phyloP scores from a whole-genome alignment of 2,888 invertebrate species.

The Eurytoma adleriae region DNA sequence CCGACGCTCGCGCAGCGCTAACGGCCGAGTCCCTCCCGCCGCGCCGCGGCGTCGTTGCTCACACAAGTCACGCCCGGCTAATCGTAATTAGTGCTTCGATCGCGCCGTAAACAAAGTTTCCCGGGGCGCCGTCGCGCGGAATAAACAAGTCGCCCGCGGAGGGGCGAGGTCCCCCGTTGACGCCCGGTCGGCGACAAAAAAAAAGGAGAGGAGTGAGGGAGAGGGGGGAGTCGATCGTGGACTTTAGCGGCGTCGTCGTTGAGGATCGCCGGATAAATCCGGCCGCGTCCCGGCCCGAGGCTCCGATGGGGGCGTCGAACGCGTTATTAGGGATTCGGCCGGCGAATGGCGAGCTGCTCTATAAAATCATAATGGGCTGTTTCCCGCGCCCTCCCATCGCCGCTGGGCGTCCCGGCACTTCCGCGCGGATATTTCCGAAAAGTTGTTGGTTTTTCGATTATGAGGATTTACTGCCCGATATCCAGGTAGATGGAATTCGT shows the following conservation, averaged over 20 bases:
- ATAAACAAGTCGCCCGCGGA: slow-evolving; percentile 43
- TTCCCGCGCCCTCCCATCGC: no score
- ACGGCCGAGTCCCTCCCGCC: neutral
- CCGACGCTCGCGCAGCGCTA: neutral
- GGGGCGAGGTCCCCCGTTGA: no score
- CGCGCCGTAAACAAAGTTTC: slow-evolving; percentile 53
- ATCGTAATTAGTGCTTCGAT: slow-evolving; percentile 57
- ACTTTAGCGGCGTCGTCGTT: neutral
- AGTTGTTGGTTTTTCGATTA: no score
- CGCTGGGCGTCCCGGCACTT: no score
- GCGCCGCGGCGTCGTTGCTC: slow-evolving; percentile 18
- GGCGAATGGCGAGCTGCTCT: no score
- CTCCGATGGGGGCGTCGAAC: no score
- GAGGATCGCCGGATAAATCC: neutral
- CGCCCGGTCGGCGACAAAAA: neutral
- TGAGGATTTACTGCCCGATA: no score
- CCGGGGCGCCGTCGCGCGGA: slow-evolving; percentile 26
- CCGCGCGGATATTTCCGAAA: no score
- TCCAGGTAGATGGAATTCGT: no score
- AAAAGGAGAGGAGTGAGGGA: neutral
- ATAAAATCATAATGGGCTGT: no score
- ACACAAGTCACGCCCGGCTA: slow-evolving; percentile 55
- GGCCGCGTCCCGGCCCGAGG: neutral
- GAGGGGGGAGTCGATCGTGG: neutral
- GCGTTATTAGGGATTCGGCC: no score